A percentile compares a stretch with the other conserved stretches of the same genome.
phyloP scores from a whole-genome alignment of 2,113 vertebrate genomes.

The Equus przewalskii region DNA sequence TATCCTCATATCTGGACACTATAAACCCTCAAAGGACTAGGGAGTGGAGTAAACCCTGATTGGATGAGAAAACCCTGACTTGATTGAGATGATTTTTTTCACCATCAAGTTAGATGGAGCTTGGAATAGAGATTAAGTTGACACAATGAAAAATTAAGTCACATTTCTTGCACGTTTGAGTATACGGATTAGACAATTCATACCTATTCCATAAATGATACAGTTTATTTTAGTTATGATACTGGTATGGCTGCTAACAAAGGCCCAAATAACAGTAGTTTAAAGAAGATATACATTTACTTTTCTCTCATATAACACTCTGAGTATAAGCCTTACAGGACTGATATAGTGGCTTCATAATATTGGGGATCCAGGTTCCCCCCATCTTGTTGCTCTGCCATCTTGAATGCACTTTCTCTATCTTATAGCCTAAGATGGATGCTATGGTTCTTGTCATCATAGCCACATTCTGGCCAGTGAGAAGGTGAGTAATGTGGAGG shows the following conservation, averaged over 20 bases:
- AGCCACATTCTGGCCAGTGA: neutral
- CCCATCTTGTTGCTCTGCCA: neutral
- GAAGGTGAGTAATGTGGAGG: neutral
- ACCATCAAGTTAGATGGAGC: neutral
- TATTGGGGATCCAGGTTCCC: neutral
- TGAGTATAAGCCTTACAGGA: neutral
- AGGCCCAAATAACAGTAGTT: neutral
- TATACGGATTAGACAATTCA: neutral
- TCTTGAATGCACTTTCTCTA: neutral
- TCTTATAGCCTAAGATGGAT: neutral
- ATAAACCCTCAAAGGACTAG: neutral
- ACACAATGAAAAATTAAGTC: neutral
- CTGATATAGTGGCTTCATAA: neutral
- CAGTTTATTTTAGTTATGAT: slow-evolving; percentile 26
- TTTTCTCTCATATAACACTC: neutral
- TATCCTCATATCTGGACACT: neutral
- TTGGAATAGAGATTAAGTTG: slow-evolving; percentile 55
- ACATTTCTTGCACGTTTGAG: neutral
- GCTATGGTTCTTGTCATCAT: neutral
- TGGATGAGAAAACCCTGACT: neutral
- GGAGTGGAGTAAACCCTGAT: neutral
- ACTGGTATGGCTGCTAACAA: neutral
- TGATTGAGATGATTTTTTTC: neutral
- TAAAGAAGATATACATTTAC: neutral
- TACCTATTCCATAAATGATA: neutral